A percentile compares a stretch with the other conserved stretches of the same genome.
phyloP scores from a whole-genome alignment of 2,113 vertebrate species.

The Nycticorax nycticorax region DNA sequence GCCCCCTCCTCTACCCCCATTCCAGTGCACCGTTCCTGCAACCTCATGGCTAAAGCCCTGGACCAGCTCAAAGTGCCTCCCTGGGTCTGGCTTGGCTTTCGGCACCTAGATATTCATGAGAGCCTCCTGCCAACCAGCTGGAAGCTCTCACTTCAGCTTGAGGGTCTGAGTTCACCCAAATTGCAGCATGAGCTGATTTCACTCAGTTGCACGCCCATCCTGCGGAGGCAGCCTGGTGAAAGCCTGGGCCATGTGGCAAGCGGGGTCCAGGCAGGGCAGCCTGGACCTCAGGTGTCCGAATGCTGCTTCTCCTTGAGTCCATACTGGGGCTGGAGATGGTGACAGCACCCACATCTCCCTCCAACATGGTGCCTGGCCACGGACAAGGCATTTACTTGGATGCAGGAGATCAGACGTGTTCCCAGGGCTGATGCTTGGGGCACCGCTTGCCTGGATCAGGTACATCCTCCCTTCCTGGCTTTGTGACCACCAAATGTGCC shows the following conservation, averaged over 20 bases:
- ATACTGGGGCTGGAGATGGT: fast-evolving
- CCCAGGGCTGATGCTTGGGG: background rate
- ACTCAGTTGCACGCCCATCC: background rate
- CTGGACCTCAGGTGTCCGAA: background rate
- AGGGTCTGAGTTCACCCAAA: background rate
- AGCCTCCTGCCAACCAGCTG: background rate
- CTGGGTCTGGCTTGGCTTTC: background rate
- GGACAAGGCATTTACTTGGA: background rate
- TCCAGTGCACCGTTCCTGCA: background rate
- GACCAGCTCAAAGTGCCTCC: background rate
- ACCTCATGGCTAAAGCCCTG: fast-evolving
- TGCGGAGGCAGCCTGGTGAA: background rate
- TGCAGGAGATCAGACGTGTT: fast-evolving
- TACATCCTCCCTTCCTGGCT: background rate
- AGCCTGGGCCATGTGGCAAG: fast-evolving
- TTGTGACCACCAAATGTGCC: fast-evolving
- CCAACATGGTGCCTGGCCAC: background rate
- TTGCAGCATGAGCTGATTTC: background rate
- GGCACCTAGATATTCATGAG: background rate
- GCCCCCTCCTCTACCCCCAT: fast-evolving
- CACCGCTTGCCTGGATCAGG: background rate
- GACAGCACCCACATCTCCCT: background rate
- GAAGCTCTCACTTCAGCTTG: background rate
- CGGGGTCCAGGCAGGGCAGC: fast-evolving
- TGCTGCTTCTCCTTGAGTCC: background rate